Evolutionary conservation across 2,888 invertebrate genomes (phyloP), one percentile per base, ranked within the genome.

Genomic region (Corythucha ciliata): DNA sequence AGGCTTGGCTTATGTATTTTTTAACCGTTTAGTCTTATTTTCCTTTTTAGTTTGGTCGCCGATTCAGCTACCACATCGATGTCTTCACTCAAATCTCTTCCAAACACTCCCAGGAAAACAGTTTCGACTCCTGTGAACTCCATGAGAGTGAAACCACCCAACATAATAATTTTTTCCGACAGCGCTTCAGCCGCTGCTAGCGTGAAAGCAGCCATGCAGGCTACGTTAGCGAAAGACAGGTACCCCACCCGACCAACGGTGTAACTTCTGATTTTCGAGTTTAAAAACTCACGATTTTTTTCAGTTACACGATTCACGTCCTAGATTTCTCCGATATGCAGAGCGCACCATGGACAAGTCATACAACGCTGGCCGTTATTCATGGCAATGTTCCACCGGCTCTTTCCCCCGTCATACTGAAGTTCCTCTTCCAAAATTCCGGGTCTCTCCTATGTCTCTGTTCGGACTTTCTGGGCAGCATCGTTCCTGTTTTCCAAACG

Each of bases 151-250:
- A 86, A 85, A 67, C 85, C 87, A 40, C 82, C 84, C 3, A 87
- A 86, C 70, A 77, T 88, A 62, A 72, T 88, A 54, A 82, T 88
- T 59, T 87, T 82, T 67, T 83, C 86, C 2, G 87, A 88, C 67
- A 86, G 83, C 67, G 67, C 76, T 52, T 77, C 77, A 22, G 80
- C 83, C 39, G 77, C 80, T 60, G 83, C 84, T 60, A 83, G 81
- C 66, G 79, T 86, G 48, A 80, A 81, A 63, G 71, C 73, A 22
- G 81, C 82, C 21, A 71, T 88, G 41, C 74, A 76, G 54, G 74
- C 77, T 59, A 78, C 83, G 50, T 69, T 87, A 54, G 81, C 82
- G 66, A 75, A 74, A 63, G 78, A 84, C 64, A 81, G 79, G 83
- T 83, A 71, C 65, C 68, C 16, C 6, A 21, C 42, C 14, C 8